phyloP scores from a whole-genome alignment of 1,140 invertebrate species.

The Eriosoma lanigerum region DNA sequence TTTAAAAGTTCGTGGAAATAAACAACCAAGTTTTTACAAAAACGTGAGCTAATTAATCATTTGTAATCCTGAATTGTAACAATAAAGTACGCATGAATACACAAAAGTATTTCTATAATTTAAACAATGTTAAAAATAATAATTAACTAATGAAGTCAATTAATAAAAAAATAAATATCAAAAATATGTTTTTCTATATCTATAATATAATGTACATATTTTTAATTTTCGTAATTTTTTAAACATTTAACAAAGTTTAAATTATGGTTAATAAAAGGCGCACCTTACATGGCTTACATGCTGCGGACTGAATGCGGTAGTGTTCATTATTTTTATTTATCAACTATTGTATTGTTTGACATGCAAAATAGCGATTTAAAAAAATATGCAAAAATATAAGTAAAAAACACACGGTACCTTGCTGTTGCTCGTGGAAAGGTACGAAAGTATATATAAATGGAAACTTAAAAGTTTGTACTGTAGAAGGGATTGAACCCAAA shows the following conservation, averaged over 20 bases:
- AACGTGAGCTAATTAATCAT: too few species aligned
- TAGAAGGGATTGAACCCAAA: constrained; percentile 43
- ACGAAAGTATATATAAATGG: constrained; percentile 6
- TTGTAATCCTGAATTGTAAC: too few species aligned
- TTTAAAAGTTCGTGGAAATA: too few species aligned
- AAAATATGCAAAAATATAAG: constrained; percentile 18
- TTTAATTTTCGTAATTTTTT: too few species aligned
- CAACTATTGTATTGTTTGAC: constrained; percentile 38
- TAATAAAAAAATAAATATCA: too few species aligned
- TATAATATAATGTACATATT: too few species aligned
- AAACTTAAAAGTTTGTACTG: constrained; percentile 12
- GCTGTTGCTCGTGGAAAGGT: constrained; percentile 26
- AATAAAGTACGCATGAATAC: too few species aligned
- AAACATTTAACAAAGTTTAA: neutral
- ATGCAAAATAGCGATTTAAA: constrained; percentile 50
- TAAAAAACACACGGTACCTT: constrained; percentile 32
- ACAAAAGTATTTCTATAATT: too few species aligned
- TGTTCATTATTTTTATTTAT: constrained; percentile 9
- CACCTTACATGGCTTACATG: neutral
- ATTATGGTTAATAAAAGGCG: constrained; percentile 1
- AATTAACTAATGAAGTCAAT: too few species aligned
- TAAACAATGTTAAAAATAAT: too few species aligned
- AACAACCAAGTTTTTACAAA: too few species aligned
- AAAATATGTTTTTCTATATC: too few species aligned
- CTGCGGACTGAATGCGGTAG: neutral